These are phyloP conservation scores for Biston stratarius DNA, from an alignment of 2,888 invertebrate species.

Conservation along the genomic window DNA sequence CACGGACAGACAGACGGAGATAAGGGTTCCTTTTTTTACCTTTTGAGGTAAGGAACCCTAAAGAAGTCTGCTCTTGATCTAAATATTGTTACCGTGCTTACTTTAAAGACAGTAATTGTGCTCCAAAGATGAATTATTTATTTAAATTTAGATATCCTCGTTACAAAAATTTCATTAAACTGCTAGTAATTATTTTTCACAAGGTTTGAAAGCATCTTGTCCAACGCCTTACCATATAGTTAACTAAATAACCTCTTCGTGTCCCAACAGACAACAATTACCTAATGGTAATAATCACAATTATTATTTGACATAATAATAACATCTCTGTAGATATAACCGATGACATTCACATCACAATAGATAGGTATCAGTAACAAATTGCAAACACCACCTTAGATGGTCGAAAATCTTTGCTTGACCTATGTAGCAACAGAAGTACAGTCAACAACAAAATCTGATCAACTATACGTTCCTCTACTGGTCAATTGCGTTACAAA, in stretches of 20 bases:
- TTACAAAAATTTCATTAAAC: too few relatives aligned
- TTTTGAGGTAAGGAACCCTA: too few relatives aligned
- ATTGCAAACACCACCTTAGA: slow-evolving; percentile 34
- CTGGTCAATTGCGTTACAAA: too few relatives aligned
- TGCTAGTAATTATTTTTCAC: too few relatives aligned
- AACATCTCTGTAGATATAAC: slow-evolving; percentile 20
- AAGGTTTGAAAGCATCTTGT: too few relatives aligned
- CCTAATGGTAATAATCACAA: slow-evolving; percentile 21
- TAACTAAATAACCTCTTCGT: slow-evolving; percentile 9
- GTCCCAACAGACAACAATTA: slow-evolving; percentile 9
- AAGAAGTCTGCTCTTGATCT: too few relatives aligned
- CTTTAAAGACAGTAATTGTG: too few relatives aligned
- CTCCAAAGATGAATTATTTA: too few relatives aligned
- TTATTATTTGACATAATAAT: slow-evolving; percentile 35
- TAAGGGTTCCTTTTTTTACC: too few relatives aligned
- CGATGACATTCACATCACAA: slow-evolving; percentile 35
- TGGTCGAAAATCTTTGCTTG: slow-evolving; percentile 33
- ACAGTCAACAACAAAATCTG: not conserved
- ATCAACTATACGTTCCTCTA: not conserved
- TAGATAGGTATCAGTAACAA: slow-evolving; percentile 35
- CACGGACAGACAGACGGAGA: too few relatives aligned
- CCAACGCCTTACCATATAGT: not conserved
- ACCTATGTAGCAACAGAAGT: slow-evolving; percentile 31
- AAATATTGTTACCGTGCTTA: too few relatives aligned
- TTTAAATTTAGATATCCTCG: too few relatives aligned